phyloP scores from a whole-genome alignment of 2,113 vertebrate species.

The Mormyrus iriodes region DNA sequence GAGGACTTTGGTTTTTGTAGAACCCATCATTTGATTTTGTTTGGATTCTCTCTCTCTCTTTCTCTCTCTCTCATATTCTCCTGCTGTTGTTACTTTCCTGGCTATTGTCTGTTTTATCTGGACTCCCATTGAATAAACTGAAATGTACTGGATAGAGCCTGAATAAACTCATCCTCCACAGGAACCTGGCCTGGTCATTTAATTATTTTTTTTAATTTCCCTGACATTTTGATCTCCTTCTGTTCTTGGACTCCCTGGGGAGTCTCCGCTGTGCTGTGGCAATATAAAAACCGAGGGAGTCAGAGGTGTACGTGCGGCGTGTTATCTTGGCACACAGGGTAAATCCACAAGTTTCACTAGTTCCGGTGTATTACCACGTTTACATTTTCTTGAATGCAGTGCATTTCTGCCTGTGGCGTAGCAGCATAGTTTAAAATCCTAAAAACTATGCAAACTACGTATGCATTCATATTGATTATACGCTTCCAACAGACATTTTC shows the following conservation, averaged over 20 bases:
- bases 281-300: not conserved
- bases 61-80: not conserved
- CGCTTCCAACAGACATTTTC: not conserved
- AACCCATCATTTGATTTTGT: constrained; percentile 6
- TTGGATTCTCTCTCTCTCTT: not conserved
- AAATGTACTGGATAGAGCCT: not conserved
- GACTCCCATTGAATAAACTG: not conserved
- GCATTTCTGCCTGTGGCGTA: not conserved
- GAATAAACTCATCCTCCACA: not conserved
- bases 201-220: not conserved
- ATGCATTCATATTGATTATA: not conserved
- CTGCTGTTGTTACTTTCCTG: not conserved
- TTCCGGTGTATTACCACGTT: not conserved
- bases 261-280: not conserved
- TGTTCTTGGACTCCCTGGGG: not conserved
- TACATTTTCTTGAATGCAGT: not conserved
- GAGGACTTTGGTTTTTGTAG: constrained; percentile 13
- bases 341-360: not conserved
- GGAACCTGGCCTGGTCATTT: not conserved
- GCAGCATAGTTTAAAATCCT: not conserved
- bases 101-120: constrained; percentile 3
- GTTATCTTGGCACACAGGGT: not conserved
- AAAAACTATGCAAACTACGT: too few relatives aligned
- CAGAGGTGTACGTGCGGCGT: not conserved
- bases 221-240: not conserved